Base-by-base conservation (phyloP, 2,113 vertebrate genomes). In the Muntiacus reevesi region DNA sequence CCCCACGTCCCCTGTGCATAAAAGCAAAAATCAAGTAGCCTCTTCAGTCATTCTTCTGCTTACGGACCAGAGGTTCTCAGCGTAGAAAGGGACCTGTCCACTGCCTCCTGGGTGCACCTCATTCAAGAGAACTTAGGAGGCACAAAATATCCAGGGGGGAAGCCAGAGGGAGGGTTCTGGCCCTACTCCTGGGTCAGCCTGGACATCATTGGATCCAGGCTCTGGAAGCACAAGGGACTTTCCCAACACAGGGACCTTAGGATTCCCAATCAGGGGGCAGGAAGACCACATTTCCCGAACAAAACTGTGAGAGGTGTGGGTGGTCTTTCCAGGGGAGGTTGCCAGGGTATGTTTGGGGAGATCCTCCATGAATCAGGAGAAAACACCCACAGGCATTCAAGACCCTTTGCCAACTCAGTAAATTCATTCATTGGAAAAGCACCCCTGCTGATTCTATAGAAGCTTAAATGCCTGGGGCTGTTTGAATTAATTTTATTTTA, bases 61-160 rank as follows among this genome's bases (percentile, higher is more conserved):
- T 2, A 30, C 1, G 16, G 7, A 47, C 21, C 47, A 36, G 45
- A 40, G n/a, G 43, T 30, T 67, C 25, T 62, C 11, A 1, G 30
- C 9, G 23, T 28, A 6, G 33, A 59, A 25, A 27, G 59, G 52
- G 17, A 33, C 28, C 40, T 55, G 52, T 25, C 4, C 0, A 0
- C 86, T 47, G 43, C 59, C 16, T 74, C 43, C 36, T 25, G 13
- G 16, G 33, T 27, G 19, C 17, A 36, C 36, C 52, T 62, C 47
- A 40, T 15, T 45, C 16, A 60, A 40, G 67, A 76, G 74, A 84
- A 55, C 16, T 1, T 60, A 28, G 15, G 10, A 59, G 67, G 33
- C 47, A 2, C 55, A 57, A 60, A 87, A 25, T 23, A 83, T 60
- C 30, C 60, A 1, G 7, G 19, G 76, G 47, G 64, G 74, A 33